Evolutionary conservation across 2,888 invertebrate species (phyloP).

Genomic region (Zaprionus bogoriensis): DNA sequence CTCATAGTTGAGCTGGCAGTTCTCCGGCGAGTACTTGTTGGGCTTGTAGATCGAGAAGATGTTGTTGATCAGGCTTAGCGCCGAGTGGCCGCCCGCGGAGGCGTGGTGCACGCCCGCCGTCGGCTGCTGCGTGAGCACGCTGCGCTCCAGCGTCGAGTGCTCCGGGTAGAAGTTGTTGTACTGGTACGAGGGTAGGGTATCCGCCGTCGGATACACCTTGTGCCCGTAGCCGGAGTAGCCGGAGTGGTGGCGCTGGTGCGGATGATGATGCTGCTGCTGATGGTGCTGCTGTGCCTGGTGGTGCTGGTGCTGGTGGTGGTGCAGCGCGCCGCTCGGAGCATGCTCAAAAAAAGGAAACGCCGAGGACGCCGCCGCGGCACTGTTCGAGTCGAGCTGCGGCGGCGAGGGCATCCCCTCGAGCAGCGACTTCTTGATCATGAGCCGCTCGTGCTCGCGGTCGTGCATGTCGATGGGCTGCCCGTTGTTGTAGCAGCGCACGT

Average conservation of each 20-base stretch:
- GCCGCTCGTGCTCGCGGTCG: conserved; percentile 81
- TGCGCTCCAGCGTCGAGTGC: conserved; percentile 62
- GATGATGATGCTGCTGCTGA: conserved; percentile 9
- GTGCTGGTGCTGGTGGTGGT: conserved; percentile 20
- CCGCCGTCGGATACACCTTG: conserved; percentile 80
- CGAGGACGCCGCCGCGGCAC: conserved; percentile 38
- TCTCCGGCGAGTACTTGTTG: conserved; percentile 83
- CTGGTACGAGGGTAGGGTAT: conserved; percentile 81
- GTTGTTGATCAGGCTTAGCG: conserved; percentile 82
- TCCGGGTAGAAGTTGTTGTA: conserved; percentile 83
- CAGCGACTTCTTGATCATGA: conserved; percentile 82
- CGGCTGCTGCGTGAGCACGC: conserved; percentile 78
- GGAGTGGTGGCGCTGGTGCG: conserved; percentile 13
- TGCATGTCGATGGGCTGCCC: conserved; percentile 81
- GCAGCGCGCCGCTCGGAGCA: conserved; percentile 78
- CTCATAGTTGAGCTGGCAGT: conserved; percentile 81
- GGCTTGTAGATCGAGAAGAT: conserved; percentile 83
- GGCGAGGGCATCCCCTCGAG: conserved; percentile 83
- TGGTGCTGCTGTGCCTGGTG: conserved; percentile 8
- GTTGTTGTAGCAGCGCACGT: conserved; percentile 82
- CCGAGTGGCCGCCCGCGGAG: conserved; percentile 80
- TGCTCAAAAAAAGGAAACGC: conserved; percentile 81
- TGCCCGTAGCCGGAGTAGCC: conserved; percentile 70
- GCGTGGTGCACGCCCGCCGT: conserved; percentile 74
- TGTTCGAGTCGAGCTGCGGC: conserved; percentile 73